Conservation (phyloP, 2,888 invertebrate genomes). For the Habroteleia sp. region DNA sequence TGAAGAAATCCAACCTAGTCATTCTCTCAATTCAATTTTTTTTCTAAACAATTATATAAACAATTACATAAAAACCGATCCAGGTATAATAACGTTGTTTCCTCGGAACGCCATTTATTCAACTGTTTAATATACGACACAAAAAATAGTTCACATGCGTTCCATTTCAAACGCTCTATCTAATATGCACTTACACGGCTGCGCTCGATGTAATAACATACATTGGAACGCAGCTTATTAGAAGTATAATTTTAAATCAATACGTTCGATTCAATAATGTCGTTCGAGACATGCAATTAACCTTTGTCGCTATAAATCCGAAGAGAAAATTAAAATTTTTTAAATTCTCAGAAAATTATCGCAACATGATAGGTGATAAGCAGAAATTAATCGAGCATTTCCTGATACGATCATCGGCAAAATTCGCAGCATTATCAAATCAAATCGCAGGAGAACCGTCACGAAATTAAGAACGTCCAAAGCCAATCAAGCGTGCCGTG, state of each 20-base stretch:
- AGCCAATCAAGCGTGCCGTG: constrained; percentile 25
- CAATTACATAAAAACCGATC: no score
- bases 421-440: constrained; percentile 20
- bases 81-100: no score
- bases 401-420: constrained; percentile 12
- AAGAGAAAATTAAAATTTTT: constrained; percentile 33
- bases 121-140: constrained; percentile 31
- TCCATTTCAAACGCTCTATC: constrained; percentile 26
- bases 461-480: constrained; percentile 26
- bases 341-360: constrained; percentile 25
- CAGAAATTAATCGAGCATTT: constrained; percentile 30
- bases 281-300: constrained; percentile 31
- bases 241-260: constrained; percentile 22
- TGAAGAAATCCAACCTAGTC: no score
- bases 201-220: constrained; percentile 35
- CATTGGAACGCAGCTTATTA: constrained; percentile 1
- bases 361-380: constrained; percentile 23
- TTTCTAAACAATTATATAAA: no score
- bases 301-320: constrained; percentile 15
- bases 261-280: constrained; percentile 40
- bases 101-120: no score
- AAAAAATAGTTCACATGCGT: constrained; percentile 24
- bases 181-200: constrained; percentile 36
- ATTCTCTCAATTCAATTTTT: no score
- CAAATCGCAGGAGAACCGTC: constrained; percentile 5